Conservation (phyloP, 2,888 invertebrate species). For the Yponomeuta cagnagella region DNA sequence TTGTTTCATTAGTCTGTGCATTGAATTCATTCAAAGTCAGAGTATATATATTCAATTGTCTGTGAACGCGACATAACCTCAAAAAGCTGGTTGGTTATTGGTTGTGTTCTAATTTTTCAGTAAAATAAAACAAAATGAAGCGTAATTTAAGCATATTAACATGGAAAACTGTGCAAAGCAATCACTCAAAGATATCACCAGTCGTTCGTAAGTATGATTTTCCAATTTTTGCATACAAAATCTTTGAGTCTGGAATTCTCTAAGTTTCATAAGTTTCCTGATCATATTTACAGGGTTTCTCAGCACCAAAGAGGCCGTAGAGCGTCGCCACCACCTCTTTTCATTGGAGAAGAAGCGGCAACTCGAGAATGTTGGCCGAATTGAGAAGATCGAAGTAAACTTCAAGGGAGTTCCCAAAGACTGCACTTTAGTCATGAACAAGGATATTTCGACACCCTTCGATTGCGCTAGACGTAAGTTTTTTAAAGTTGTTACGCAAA, state of each 20-base stretch:
- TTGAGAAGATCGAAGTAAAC: constrained; percentile 93
- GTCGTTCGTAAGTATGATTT: background rate
- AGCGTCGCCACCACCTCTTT: constrained; percentile 83
- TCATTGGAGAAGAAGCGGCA: constrained; percentile 85
- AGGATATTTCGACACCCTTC: constrained; percentile 91
- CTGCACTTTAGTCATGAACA: constrained; percentile 90
- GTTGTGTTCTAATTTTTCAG: background rate
- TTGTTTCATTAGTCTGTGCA: background rate
- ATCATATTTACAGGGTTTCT: constrained; percentile 48
- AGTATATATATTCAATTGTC: background rate
- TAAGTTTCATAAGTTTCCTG: background rate
- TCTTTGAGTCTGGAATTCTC: background rate
- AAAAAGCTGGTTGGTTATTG: background rate
- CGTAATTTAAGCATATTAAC: constrained; percentile 13
- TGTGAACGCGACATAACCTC: constrained; percentile 4
- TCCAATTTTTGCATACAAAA: background rate
- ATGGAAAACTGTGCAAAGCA: constrained; percentile 1
- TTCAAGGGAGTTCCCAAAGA: constrained; percentile 85
- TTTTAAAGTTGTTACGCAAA: background rate
- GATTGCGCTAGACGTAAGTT: constrained; percentile 92
- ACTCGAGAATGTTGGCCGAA: constrained; percentile 82
- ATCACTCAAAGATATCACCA: background rate
- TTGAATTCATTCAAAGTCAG: too few relatives aligned
- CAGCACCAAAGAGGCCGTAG: constrained; percentile 69
- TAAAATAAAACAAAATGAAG: constrained; percentile 14